Conservation (phyloP, 2,797 vertebrate species). For the Acanthis flammea region DNA sequence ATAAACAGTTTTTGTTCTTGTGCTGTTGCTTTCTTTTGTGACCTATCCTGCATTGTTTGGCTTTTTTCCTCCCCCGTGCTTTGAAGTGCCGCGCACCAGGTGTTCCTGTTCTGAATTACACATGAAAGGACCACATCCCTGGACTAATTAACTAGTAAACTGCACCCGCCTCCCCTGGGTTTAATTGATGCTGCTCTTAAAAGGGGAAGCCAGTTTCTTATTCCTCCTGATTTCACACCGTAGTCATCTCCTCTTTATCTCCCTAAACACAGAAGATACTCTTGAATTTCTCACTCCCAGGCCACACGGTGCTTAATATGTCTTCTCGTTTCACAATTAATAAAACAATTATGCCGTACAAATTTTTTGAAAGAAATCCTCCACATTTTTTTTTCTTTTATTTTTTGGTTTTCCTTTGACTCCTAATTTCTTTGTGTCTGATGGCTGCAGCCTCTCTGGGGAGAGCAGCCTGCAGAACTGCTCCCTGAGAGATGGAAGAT, state of each 20-base stretch:
- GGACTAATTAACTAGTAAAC: constrained; percentile 86
- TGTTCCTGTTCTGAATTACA: constrained; percentile 85
- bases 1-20: constrained; percentile 75
- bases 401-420: not conserved
- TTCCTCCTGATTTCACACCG: constrained; percentile 63
- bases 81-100: constrained; percentile 83
- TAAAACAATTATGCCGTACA: constrained; percentile 44
- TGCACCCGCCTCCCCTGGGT: constrained; percentile 77
- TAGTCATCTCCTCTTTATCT: constrained; percentile 63
- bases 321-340: constrained; percentile 41
- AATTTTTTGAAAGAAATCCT: constrained; percentile 2
- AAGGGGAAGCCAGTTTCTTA: constrained; percentile 70
- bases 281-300: constrained; percentile 51
- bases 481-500: constrained; percentile 55
- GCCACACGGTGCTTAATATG: not conserved
- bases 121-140: constrained; percentile 83
- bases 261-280: constrained; percentile 53
- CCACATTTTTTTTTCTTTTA: not conserved
- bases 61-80: constrained; percentile 71
- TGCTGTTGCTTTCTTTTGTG: constrained; percentile 72
- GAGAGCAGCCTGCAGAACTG: not conserved
- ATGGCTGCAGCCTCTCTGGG: not conserved
- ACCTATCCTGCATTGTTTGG: constrained; percentile 79
- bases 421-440: constrained; percentile 43
- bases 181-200: constrained; percentile 79